Base-by-base conservation (phyloP, 2,888 invertebrate genomes). In the Cheilosia grossa region DNA sequence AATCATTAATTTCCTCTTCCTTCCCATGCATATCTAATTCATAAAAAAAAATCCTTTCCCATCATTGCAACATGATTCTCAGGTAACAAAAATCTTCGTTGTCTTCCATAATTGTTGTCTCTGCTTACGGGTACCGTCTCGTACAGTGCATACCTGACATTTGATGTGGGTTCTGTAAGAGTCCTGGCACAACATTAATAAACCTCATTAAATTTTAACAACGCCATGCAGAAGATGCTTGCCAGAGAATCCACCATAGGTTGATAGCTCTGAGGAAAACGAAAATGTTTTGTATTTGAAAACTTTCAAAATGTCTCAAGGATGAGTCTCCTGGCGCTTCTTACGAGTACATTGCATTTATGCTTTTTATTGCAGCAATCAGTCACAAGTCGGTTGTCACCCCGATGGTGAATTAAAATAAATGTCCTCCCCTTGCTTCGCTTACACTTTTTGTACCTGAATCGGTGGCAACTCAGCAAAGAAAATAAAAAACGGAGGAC, bases 151-250 rank as follows among this genome's bases (percentile, higher is more conserved):
- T 24, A 13, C 17, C 47, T 63, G 74, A 33, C 47, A 66, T 73
- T 80, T 40, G 21, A 40, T 54, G 40, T 70, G 54, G 33, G 17
- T 51, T 66, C 51, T 72, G 56, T 30, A 49, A 24, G 67, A 56
- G 66, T 70, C 59, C 59, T 64, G 64, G 64, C 67, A 70, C 75
- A 80, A 70, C 70, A 80, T 85, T 85, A 85, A 85, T 80, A 85
- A 85, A 80, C 83, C 80, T 85, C 80, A 85, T 85, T 85, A 85
- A 85, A 85, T 56, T 70, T 72, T 80, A 54, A 80, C 80, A 80
- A 80, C 66, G 83, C 75, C 7, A 40, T 44, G 42, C 37, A 47
- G 61, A 13, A 13, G 24, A 51, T 15, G 47, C 37, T 42, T 15
- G 15, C 27, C 19, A 37, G 33, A 58, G 42, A 19, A 15, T 17